phyloP scores from a whole-genome alignment of 2,888 invertebrate genomes.

The Neoscelio sp. region DNA sequence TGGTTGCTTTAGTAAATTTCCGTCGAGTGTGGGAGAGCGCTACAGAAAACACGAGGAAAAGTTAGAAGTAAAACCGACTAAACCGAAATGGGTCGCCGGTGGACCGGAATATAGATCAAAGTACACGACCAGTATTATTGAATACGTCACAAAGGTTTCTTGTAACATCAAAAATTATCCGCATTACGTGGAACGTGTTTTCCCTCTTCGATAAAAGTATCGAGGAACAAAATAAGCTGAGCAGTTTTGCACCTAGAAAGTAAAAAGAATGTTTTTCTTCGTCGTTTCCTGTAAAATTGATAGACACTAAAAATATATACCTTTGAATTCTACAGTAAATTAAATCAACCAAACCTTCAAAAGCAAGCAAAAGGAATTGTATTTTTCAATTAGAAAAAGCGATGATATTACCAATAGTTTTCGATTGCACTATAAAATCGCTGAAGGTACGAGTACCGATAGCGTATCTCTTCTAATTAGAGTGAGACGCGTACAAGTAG shows the following conservation, averaged over 20 bases:
- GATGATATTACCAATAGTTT: too few relatives aligned
- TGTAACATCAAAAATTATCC: slow-evolving; percentile 76
- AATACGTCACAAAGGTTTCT: slow-evolving; percentile 75
- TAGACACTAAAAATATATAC: too few relatives aligned
- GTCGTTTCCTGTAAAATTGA: too few relatives aligned
- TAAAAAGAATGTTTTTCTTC: neutral
- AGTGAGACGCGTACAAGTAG: slow-evolving; percentile 35
- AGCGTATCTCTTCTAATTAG: slow-evolving; percentile 44
- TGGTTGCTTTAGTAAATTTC: slow-evolving; percentile 82
- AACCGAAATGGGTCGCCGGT: slow-evolving; percentile 69
- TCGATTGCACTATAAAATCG: too few relatives aligned
- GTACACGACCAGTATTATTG: slow-evolving; percentile 76
- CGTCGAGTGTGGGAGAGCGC: slow-evolving; percentile 74
- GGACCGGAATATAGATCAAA: slow-evolving; percentile 73
- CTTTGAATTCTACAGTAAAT: too few relatives aligned
- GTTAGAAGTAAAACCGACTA: slow-evolving; percentile 23
- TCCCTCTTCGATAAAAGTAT: slow-evolving; percentile 60
- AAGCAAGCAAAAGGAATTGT: too few relatives aligned
- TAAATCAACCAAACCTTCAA: too few relatives aligned
- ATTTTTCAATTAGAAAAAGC: neutral
- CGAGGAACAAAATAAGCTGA: slow-evolving; percentile 1
- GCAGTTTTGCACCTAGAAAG: neutral
- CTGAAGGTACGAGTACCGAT: too few relatives aligned
- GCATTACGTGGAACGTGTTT: slow-evolving; percentile 74
- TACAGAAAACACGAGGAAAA: slow-evolving; percentile 59